A percentile compares a stretch with the other conserved stretches of the same genome.
phyloP scores from a whole-genome alignment of 1,140 invertebrate species.

The Aphidius gifuensis region DNA sequence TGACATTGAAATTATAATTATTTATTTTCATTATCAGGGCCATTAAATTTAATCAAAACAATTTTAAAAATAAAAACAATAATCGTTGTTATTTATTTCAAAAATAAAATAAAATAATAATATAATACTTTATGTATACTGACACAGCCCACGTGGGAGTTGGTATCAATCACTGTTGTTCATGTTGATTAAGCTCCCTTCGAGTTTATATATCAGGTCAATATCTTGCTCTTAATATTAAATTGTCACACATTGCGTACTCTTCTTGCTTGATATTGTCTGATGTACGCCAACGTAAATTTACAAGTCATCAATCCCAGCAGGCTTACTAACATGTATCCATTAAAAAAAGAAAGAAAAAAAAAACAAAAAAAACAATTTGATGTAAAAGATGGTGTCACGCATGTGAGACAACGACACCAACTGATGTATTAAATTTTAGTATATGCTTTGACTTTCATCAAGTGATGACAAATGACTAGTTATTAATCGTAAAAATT shows the following conservation, averaged over 20 bases:
- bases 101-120: constrained; percentile 37
- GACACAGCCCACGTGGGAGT: constrained; percentile 54
- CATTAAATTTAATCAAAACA: neutral
- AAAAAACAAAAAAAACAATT: neutral
- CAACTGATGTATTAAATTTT: neutral
- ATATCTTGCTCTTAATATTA: too few relatives aligned
- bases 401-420: constrained; percentile 18
- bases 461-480: constrained; percentile 21
- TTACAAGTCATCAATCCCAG: neutral
- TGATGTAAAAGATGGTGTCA: constrained; percentile 19
- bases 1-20: neutral
- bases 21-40: neutral
- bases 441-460: constrained; percentile 15
- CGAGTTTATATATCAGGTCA: constrained; percentile 9
- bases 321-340: neutral
- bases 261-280: constrained; percentile 9
- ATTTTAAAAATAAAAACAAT: constrained; percentile 12
- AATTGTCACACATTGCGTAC: too few relatives aligned
- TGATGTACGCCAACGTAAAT: constrained; percentile 11
- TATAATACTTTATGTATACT: constrained; percentile 25
- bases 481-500: constrained; percentile 24
- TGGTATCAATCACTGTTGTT: constrained; percentile 53
- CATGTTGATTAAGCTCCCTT: constrained; percentile 27
- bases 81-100: too few relatives aligned
- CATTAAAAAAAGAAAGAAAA: too few relatives aligned